Evolutionary conservation across 2,113 vertebrate species (phyloP), one percentile per base, ranked within the genome.

Genomic region (Rhinopithecus roxellana): DNA sequence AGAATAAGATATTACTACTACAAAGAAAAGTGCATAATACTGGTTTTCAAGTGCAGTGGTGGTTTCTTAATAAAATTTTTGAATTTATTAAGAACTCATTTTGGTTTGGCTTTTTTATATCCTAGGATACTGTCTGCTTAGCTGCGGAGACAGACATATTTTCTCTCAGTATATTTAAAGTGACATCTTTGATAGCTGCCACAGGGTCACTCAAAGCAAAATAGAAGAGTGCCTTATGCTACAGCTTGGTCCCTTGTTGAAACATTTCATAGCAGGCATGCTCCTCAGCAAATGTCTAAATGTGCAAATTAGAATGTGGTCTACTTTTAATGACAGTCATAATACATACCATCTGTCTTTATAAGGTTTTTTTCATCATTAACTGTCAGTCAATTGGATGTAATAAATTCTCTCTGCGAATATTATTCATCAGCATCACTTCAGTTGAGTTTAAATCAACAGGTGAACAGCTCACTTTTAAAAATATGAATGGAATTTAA

Each of bases 311-410:
- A 85, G 83, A 96, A 35, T 78, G 20, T 16, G 22, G 80, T 95
- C 75, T 79, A 94, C 52, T 96, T 94, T 96, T 93, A 90, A 30
- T 96, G 93, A 94, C 77, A 95, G 80, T 78, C 69, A 40, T 80
- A 97, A 35, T 45, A 89, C 82, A 95, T 40, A 89, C 94, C 90
- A 94, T 98, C 96, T 98, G 97, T 97, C 95, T 97, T 97, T 86
- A 87, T 89, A 96, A 97, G 0, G 0, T 59, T 57, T 27, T 92
- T 82, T 72, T 82, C 78, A 64, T 90, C 82, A 97, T 97, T 97
- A 98, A 48, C 90, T 95, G 38, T 89, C 79, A 97, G 78, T 96
- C 84, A 97, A 86, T 96, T 97, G 61, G 61, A 43, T 0, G 0
- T 93, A 92, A 90, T 96, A 98, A 23, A 79, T 87, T 96, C 52